phyloP scores from a whole-genome alignment of 2,888 invertebrate species.

The Trissonchulus sp. region DNA sequence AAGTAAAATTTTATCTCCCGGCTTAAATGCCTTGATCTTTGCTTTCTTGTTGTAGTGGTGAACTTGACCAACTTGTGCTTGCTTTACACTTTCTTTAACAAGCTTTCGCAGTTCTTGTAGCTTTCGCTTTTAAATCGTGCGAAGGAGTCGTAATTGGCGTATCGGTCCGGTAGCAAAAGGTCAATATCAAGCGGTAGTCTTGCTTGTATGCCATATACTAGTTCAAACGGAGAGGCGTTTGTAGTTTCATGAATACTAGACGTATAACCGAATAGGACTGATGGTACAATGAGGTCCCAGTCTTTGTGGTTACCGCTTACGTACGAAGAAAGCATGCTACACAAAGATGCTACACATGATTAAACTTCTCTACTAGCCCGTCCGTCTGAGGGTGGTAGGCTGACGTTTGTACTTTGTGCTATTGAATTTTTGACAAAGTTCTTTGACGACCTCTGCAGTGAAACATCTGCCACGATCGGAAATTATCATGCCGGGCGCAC shows the following conservation, averaged over 20 bases:
- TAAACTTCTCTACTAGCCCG: conserved; percentile 12
- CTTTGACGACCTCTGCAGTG: not conserved
- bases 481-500: not conserved
- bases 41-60: not conserved
- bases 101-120: not conserved
- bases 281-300: not conserved
- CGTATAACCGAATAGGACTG: not conserved
- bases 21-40: not conserved
- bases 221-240: conserved; percentile 4
- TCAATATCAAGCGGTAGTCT: not conserved
- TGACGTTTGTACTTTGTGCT: not conserved
- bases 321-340: not conserved
- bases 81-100: not conserved
- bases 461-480: not conserved
- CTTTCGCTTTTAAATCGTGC: not conserved
- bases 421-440: not conserved
- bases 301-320: not conserved
- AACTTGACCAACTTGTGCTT: not conserved
- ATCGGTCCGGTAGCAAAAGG: not conserved
- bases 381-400: conserved; percentile 12
- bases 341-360: not conserved
- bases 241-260: not conserved
- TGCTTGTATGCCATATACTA: not conserved
- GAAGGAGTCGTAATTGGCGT: not conserved
- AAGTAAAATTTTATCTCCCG: not conserved